phyloP scores from a whole-genome alignment of 1,140 invertebrate species.

The Oedothorax gibbosus region DNA sequence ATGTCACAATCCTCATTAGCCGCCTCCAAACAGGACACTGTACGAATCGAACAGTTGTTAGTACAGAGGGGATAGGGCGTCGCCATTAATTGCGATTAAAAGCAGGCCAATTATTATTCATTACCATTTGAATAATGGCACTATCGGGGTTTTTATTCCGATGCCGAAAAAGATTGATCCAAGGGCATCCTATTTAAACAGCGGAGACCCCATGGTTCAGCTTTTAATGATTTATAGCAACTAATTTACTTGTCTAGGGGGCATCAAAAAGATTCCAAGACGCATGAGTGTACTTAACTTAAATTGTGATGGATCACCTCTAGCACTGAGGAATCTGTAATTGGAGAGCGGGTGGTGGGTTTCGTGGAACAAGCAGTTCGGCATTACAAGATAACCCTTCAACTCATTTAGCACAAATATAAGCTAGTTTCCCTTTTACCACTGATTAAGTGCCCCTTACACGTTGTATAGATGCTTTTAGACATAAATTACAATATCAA shows the following conservation, averaged over 20 bases:
- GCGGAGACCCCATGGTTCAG: not conserved
- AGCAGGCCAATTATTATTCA: conserved; percentile 58
- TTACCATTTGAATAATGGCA: conserved; percentile 30
- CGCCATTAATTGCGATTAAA: conserved; percentile 58
- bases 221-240: conserved; percentile 47
- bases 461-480: too few species aligned
- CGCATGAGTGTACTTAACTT: conserved; percentile 30
- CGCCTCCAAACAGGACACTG: conserved; percentile 6
- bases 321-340: not conserved
- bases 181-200: too few species aligned
- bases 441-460: too few species aligned
- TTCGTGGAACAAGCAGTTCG: not conserved
- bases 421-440: too few species aligned
- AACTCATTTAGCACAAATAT: too few species aligned
- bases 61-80: not conserved
- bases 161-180: too few species aligned
- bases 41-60: not conserved
- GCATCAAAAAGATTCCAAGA: conserved; percentile 29
- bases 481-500: too few species aligned
- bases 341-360: not conserved
- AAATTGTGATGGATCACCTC: conserved; percentile 50
- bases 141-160: not conserved
- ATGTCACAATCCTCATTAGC: conserved; percentile 51
- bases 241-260: conserved; percentile 39
- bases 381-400: conserved; percentile 4